A percentile compares a stretch with the other conserved stretches of the same genome.
Conservation (phyloP, 2,888 invertebrate species). For the Eremobia ochroleuca region DNA sequence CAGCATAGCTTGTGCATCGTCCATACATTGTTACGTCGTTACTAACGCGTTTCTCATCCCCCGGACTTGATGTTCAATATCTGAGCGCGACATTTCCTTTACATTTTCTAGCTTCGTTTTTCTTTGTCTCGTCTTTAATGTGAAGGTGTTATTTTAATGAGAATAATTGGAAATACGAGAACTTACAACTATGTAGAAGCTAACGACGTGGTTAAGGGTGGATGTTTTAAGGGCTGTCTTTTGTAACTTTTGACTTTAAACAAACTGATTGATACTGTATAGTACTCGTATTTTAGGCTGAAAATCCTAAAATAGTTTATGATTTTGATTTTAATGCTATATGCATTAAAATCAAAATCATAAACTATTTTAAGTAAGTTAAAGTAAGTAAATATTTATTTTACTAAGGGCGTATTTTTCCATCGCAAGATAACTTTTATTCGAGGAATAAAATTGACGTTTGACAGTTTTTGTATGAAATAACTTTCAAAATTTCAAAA, state of each 20-base stretch:
- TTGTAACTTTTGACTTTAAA: too few species aligned
- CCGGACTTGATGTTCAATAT: constrained; percentile 48
- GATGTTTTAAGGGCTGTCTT: neutral
- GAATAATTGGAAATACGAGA: constrained; percentile 20
- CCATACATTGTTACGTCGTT: neutral
- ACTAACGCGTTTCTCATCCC: constrained; percentile 33
- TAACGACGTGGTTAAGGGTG: neutral
- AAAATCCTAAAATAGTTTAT: neutral
- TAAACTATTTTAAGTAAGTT: too few species aligned
- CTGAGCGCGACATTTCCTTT: constrained; percentile 45
- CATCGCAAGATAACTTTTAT: too few species aligned
- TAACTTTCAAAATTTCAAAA: too few species aligned
- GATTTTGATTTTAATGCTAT: neutral
- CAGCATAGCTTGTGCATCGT: neutral
- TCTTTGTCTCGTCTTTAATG: constrained; percentile 32
- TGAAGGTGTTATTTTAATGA: constrained; percentile 9
- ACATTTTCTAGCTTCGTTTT: constrained; percentile 33
- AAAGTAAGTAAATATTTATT: too few species aligned
- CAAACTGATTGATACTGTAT: too few species aligned
- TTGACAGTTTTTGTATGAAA: too few species aligned
- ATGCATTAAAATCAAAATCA: too few species aligned
- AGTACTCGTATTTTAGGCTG: too few species aligned
- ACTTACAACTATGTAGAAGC: too few species aligned
- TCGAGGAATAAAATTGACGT: too few species aligned
- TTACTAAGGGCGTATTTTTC: too few species aligned